Evolutionary conservation across 2,797 vertebrate species (phyloP).

Genomic region (Antrozous pallidus): DNA sequence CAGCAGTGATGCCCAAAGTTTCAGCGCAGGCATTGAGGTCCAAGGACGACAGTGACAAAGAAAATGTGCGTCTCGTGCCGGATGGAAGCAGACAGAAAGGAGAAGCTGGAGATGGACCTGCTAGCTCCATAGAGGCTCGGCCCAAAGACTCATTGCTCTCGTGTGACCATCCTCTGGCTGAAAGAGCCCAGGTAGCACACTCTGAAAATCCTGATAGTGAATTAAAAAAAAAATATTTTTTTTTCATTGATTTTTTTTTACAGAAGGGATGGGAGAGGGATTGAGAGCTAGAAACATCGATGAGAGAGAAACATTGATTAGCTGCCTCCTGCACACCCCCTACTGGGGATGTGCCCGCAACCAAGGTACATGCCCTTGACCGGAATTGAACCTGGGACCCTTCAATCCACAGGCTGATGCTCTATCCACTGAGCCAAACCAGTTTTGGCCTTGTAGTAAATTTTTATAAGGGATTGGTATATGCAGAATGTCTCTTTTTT

Average conservation of each 20-base stretch:
- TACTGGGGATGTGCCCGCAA: no score
- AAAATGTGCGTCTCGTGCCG: constrained; percentile 78
- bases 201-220: not conserved
- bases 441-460: no score
- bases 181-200: constrained; percentile 80
- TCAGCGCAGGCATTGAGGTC: constrained; percentile 79
- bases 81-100: constrained; percentile 69
- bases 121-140: constrained; percentile 56
- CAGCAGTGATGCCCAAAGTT: constrained; percentile 86
- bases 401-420: no score
- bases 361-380: no score
- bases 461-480: not conserved
- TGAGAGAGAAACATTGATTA: no score
- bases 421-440: no score
- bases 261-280: no score
- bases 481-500: not conserved
- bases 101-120: not conserved
- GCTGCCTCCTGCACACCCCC: no score
- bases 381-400: no score
- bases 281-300: no score
- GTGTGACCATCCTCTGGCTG: constrained; percentile 74
- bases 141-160: constrained; percentile 69
- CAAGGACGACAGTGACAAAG: constrained; percentile 88
- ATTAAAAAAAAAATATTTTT: no score
- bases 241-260: no score